Conservation (phyloP, 2,113 vertebrate genomes). For the Ptilorrhoa leucosticta region DNA sequence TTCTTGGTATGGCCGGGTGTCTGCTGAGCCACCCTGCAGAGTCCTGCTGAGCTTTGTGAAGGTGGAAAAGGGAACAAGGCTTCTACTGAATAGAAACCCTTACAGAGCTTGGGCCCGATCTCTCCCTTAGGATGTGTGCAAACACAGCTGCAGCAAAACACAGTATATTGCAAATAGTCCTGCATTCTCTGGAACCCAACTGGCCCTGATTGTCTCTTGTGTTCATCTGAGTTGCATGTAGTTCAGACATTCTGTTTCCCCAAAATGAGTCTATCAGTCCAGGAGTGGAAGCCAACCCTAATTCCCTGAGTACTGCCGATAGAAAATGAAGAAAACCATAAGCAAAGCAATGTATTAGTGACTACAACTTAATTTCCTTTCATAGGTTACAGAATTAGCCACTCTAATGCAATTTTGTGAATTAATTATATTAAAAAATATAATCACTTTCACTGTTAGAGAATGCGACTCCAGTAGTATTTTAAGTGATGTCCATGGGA, state of each 20-base stretch:
- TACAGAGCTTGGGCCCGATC: background rate
- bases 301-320: background rate
- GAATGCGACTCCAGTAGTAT: background rate
- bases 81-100: background rate
- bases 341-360: background rate
- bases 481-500: background rate
- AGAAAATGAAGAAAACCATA: background rate
- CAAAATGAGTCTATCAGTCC: background rate
- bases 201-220: accelerated
- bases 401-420: background rate
- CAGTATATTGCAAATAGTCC: background rate
- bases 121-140: background rate
- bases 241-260: background rate
- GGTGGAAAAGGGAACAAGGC: background rate
- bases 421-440: background rate
- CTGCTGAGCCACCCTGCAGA: background rate
- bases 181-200: background rate
- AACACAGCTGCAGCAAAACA: background rate
- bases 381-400: background rate
- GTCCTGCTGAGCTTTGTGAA: background rate
- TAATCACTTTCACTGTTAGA: background rate
- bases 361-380: background rate
- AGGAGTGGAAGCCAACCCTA: background rate
- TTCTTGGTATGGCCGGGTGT: background rate
- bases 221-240: background rate